phyloP scores from a whole-genome alignment of 1,140 invertebrate genomes.

The Drosophila carrolli region DNA sequence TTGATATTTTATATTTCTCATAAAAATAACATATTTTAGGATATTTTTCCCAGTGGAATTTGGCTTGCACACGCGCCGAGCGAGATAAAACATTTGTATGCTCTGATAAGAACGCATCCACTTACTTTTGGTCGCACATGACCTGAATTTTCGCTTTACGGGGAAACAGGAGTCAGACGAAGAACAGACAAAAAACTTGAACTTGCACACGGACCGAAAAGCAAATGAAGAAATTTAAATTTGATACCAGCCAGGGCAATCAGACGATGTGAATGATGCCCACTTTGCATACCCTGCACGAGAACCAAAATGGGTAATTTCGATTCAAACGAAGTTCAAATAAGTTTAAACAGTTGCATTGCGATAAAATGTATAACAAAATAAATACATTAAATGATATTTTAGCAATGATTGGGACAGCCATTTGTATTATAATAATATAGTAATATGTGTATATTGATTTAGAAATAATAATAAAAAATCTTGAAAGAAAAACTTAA shows the following conservation, averaged over 20 bases:
- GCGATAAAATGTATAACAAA: too few relatives aligned
- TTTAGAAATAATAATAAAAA: too few relatives aligned
- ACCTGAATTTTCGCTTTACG: conserved; percentile 67
- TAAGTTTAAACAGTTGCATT: too few relatives aligned
- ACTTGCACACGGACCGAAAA: conserved; percentile 57
- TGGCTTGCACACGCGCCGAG: conserved; percentile 66
- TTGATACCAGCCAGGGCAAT: conserved; percentile 62
- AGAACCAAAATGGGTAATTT: background rate
- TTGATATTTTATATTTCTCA: too few relatives aligned
- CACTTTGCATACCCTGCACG: conserved; percentile 23
- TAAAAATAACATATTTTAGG: too few relatives aligned
- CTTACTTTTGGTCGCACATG: conserved; percentile 81
- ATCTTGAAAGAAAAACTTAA: too few relatives aligned
- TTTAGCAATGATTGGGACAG: too few relatives aligned
- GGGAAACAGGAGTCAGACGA: conserved; percentile 30
- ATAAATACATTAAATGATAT: too few relatives aligned
- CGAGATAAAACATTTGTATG: conserved; percentile 82
- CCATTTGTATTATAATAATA: too few relatives aligned
- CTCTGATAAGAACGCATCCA: conserved; percentile 81
- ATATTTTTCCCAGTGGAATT: conserved; percentile 2
- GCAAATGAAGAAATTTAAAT: conserved; percentile 82
- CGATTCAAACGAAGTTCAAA: too few relatives aligned
- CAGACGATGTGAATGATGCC: conserved; percentile 47
- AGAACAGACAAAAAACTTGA: conserved; percentile 62
- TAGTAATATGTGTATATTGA: too few relatives aligned